Evolutionary conservation across 2,888 invertebrate genomes (phyloP), one percentile per base, ranked within the genome.

Genomic region (Tenodera sinensis): DNA sequence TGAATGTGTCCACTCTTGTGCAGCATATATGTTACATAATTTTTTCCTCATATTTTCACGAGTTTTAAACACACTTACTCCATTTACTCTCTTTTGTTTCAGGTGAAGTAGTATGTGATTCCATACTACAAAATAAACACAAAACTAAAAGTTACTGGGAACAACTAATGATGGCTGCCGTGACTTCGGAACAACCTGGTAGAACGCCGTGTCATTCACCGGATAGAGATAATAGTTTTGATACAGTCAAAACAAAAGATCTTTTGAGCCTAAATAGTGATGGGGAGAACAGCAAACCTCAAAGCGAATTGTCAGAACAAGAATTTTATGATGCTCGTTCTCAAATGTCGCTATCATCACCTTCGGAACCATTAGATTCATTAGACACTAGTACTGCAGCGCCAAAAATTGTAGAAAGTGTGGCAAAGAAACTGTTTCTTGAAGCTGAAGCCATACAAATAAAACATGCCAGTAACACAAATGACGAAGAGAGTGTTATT

Each of bases 401-500:
- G 7, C 91, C 91, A 28, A 91, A 91, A 88, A 90, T 91, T n/a
- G 91, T 90, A 25, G 90, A 91, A 88, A 91, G 90, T 20, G 90
- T 91, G 83, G 89, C 89, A 4, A 90, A 90, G 85, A 90, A 90
- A 87, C 83, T 88, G 7, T 25, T 85, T 34, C 30, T 42, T 28
- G 88, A 85, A 25, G 30, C 85, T 2, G 88, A 85, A 28, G 82
- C 28, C 87, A 82, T 25, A 28, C 8, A 71, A 20, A 30, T 20
- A n/a, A 42, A 14, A 34, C 54, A 87, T n/a, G 3, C 81, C 6
- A n/a, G 54, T 20, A 85, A 34, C 20, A 42, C 27, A 28, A 15
- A 14, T 1, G 34, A 83, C 3, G 86, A 90, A 12, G 93, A 94
- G 91, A 93, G 93, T 20, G 93, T 93, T 27, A 93, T 94, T 81